phyloP scores from a whole-genome alignment of 2,113 vertebrate genomes.

The Nanorana parkeri region DNA sequence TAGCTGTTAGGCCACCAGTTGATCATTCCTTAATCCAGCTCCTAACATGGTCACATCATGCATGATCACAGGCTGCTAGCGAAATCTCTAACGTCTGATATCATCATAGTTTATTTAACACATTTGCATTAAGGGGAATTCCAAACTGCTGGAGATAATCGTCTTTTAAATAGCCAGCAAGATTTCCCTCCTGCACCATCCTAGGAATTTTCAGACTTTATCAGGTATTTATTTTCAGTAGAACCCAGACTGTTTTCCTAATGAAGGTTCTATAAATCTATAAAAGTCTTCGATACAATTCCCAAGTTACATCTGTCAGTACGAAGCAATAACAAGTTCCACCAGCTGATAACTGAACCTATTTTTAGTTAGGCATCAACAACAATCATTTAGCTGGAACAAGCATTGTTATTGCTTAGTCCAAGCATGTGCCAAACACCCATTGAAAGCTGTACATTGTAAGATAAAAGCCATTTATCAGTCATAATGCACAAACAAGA shows the following conservation, averaged over 20 bases:
- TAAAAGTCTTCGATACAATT: background rate
- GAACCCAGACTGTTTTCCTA: background rate
- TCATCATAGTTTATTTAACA: constrained; percentile 71
- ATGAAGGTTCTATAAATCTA: background rate
- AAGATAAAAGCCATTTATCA: background rate
- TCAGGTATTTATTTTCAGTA: constrained; percentile 10
- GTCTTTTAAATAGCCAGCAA: constrained; percentile 25
- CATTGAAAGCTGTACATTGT: background rate
- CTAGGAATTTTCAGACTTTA: constrained; percentile 34
- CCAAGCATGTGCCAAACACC: constrained; percentile 6
- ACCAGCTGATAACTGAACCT: constrained; percentile 18
- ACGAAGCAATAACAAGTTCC: constrained; percentile 38
- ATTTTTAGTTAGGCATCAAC: constrained; percentile 18
- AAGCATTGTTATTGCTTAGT: background rate
- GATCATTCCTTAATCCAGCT: constrained; percentile 74
- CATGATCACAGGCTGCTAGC: constrained; percentile 65
- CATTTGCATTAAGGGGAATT: constrained; percentile 52
- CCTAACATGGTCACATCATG: constrained; percentile 71
- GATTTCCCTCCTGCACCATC: constrained; percentile 26
- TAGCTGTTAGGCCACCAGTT: constrained; percentile 65
- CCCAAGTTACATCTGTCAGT: constrained; percentile 44
- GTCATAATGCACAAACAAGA: background rate
- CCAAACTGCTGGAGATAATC: constrained; percentile 29
- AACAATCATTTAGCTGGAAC: too few species aligned
- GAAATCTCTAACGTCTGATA: constrained; percentile 70